Evolutionary conservation across 1,140 invertebrate genomes (phyloP).

Genomic region (Lepidostoma basale): DNA sequence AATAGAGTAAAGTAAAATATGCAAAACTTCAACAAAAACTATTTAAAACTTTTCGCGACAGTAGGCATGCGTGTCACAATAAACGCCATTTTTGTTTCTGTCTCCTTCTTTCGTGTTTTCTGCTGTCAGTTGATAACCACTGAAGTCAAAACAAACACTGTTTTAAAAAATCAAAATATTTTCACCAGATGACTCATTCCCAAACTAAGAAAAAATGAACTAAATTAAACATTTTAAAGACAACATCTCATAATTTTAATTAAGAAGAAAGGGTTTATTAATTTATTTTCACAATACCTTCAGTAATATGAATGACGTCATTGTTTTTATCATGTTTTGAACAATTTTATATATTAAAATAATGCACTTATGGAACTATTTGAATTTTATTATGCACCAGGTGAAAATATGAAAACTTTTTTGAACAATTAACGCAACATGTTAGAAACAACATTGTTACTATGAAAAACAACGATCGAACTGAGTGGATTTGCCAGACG

Average conservation of each 20-base stretch:
- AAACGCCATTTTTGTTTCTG: slow-evolving; percentile 32
- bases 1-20: neutral
- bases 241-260: neutral
- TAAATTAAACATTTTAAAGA: slow-evolving; percentile 9
- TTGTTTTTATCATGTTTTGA: slow-evolving; percentile 61
- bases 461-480: slow-evolving; percentile 18
- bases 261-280: neutral
- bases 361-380: slow-evolving; percentile 49
- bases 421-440: slow-evolving; percentile 41
- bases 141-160: slow-evolving; percentile 24
- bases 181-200: slow-evolving; percentile 31
- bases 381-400: neutral
- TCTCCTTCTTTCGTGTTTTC: slow-evolving; percentile 33
- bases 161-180: slow-evolving; percentile 32
- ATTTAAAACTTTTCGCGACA: slow-evolving; percentile 19
- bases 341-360: slow-evolving; percentile 52
- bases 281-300: slow-evolving; percentile 50
- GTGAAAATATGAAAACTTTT: slow-evolving; percentile 19
- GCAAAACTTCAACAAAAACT: slow-evolving; percentile 18
- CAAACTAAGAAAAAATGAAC: slow-evolving; percentile 11
- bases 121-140: slow-evolving; percentile 30
- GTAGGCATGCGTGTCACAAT: slow-evolving; percentile 37
- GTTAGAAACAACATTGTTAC: slow-evolving; percentile 16
- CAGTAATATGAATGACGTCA: slow-evolving; percentile 61
- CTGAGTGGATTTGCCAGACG: slow-evolving; percentile 24